Conservation (phyloP, 2,888 invertebrate genomes). For the Petrolisthes manimaculis region DNA sequence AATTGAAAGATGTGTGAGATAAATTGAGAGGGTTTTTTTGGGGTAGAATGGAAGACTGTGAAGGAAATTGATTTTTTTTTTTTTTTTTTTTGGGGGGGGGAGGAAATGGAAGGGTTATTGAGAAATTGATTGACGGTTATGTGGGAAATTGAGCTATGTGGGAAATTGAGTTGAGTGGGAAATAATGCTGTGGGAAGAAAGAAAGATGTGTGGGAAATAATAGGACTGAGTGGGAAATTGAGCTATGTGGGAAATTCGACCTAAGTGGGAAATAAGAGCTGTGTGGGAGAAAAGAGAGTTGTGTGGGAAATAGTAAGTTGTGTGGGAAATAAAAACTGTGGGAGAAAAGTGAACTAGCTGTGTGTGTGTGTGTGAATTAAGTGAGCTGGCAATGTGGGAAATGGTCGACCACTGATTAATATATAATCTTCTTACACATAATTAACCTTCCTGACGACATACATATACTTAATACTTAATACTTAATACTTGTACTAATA, state of each 20-base stretch:
- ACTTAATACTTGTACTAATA: no score
- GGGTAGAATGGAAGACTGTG: neutral
- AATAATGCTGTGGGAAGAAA: neutral
- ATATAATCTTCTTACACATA: no score
- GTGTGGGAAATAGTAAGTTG: neutral
- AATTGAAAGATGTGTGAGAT: neutral
- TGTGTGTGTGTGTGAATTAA: neutral
- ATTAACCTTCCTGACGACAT: no score
- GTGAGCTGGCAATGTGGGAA: neutral
- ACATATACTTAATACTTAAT: no score
- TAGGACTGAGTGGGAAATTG: neutral
- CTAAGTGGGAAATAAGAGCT: neutral
- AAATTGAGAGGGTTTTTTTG: neutral
- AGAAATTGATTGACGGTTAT: neutral
- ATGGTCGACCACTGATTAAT: neutral
- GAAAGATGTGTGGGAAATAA: neutral
- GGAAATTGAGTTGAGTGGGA: neutral
- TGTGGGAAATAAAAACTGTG: neutral
- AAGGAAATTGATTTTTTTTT: neutral
- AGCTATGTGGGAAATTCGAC: neutral
- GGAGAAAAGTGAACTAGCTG: neutral
- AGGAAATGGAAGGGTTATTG: neutral
- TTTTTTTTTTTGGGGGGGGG: neutral
- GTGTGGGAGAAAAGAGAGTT: neutral
- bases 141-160: neutral